Evolutionary conservation across 2,113 vertebrate species (phyloP).

Genomic region (Hemicordylus capensis): DNA sequence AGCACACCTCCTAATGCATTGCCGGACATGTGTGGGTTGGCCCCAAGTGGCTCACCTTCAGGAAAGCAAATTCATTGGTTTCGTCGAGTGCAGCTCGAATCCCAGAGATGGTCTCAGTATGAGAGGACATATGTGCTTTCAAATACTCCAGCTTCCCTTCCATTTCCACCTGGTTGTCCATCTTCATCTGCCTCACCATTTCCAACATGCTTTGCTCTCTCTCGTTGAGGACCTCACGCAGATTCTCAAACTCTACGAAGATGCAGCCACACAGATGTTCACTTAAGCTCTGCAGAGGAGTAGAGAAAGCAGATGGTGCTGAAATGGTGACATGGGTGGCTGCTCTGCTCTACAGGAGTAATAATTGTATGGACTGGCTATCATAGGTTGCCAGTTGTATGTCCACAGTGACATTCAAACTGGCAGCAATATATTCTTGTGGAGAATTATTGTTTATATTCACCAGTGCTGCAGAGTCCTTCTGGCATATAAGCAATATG

Average conservation of each 20-base stretch:
- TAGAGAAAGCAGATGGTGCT: not conserved
- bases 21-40: too few species aligned
- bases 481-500: too few species aligned
- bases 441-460: not conserved
- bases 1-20: too few species aligned
- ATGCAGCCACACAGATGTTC: not conserved
- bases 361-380: too few species aligned
- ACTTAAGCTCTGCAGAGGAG: not conserved
- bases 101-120: not conserved
- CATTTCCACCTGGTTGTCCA: not conserved
- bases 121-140: not conserved
- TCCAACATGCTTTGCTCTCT: constrained; percentile 3
- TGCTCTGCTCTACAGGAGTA: too few species aligned
- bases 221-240: not conserved
- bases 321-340: not conserved
- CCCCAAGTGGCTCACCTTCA: not conserved
- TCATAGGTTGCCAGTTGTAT: not conserved
- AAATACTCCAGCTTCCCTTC: not conserved
- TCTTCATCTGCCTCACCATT: not conserved
- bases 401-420: not conserved
- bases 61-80: not conserved
- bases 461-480: too few species aligned
- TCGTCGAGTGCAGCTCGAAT: not conserved
- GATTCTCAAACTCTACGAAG: constrained; percentile 3
- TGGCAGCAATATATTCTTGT: not conserved